Percentiles rank a stretch among this genome's conserved stretches.
These are phyloP conservation scores for Telenomus remus DNA, from an alignment of 1,140 invertebrate genomes.

Conservation along the genomic window DNA sequence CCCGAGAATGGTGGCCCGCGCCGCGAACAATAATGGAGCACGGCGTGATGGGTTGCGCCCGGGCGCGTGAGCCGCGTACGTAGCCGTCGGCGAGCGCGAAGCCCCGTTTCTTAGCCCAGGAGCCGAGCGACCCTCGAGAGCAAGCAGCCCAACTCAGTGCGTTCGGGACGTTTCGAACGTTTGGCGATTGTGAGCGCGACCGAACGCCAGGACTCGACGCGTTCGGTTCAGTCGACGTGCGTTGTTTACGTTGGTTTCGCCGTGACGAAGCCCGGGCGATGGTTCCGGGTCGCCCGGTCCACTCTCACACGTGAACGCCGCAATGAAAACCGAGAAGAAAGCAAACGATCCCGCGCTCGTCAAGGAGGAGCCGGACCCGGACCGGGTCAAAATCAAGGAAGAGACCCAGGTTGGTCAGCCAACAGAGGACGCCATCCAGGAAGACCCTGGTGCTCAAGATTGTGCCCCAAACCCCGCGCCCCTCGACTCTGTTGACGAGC, in stretches of 20 bases:
- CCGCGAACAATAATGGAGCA: constrained; percentile 51
- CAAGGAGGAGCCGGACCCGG: constrained; percentile 69
- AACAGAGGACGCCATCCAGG: constrained; percentile 65
- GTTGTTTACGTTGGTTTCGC: too few relatives aligned
- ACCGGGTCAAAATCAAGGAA: constrained; percentile 72
- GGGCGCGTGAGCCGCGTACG: constrained; percentile 32
- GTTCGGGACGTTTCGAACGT: too few relatives aligned
- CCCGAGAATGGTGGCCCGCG: constrained; percentile 69
- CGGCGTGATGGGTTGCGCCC: constrained; percentile 32
- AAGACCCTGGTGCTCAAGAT: constrained; percentile 62
- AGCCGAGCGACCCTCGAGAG: constrained; percentile 11
- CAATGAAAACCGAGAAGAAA: constrained; percentile 75
- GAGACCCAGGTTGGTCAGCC: constrained; percentile 51
- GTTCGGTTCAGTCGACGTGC: too few relatives aligned
- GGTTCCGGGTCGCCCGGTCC: constrained; percentile 7
- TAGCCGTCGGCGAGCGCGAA: constrained; percentile 16
- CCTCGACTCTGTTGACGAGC: constrained; percentile 22
- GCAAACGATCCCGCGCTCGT: constrained; percentile 69
- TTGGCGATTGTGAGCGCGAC: too few relatives aligned
- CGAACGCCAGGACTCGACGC: too few relatives aligned
- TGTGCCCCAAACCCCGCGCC: constrained; percentile 50
- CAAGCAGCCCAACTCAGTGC: constrained; percentile 10
- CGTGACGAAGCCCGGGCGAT: too few relatives aligned
- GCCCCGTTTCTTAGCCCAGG: constrained; percentile 1
- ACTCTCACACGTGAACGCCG: constrained; percentile 8